phyloP scores from a whole-genome alignment of 2,888 invertebrate genomes.

The Andrena marginata region DNA sequence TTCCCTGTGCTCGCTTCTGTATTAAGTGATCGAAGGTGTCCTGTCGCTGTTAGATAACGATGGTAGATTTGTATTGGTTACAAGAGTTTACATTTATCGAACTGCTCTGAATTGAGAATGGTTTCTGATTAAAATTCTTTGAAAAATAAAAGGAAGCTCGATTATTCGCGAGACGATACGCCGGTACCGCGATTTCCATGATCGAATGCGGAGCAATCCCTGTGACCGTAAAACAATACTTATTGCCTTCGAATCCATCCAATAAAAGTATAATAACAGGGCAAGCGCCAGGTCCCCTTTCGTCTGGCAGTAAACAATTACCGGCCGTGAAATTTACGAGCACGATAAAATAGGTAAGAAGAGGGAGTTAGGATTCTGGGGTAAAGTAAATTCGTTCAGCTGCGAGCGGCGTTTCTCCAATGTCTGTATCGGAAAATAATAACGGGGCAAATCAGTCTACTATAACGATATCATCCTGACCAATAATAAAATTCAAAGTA shows the following conservation, averaged over 20 bases:
- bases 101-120: too few relatives aligned
- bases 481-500: conserved; percentile 19
- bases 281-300: conserved; percentile 16
- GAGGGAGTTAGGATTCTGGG: conserved; percentile 7
- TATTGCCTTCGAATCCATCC: conserved; percentile 27
- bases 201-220: conserved; percentile 15
- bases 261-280: conserved; percentile 40
- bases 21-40: too few relatives aligned
- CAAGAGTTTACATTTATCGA: too few relatives aligned
- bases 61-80: too few relatives aligned
- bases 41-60: too few relatives aligned
- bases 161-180: conserved; percentile 1
- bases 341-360: conserved; percentile 32
- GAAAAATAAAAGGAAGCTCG: conserved; percentile 12
- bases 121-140: neutral
- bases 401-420: conserved; percentile 18
- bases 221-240: conserved; percentile 39
- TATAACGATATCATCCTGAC: conserved; percentile 7
- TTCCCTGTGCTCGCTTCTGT: too few relatives aligned
- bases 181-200: conserved; percentile 12
- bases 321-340: conserved; percentile 44
- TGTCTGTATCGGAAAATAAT: conserved; percentile 42
- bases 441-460: conserved; percentile 23
- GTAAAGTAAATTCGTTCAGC: conserved; percentile 12
- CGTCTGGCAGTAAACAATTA: conserved; percentile 45